Conservation (phyloP, 2,113 vertebrate genomes). For the Scomber scombrus region DNA sequence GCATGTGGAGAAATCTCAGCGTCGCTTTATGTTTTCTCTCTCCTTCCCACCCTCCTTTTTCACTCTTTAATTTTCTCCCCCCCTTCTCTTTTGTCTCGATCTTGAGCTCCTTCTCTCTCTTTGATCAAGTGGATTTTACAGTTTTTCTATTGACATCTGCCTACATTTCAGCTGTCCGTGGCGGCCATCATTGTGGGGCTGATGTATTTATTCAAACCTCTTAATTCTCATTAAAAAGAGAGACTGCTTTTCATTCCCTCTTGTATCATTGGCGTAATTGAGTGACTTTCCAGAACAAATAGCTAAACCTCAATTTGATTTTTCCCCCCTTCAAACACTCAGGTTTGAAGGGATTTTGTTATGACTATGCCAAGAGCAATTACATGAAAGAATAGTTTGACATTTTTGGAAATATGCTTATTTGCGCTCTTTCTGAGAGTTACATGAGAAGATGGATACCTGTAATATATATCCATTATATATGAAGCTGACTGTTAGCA, state of each 20-base stretch:
- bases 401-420: not conserved
- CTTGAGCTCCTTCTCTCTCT: conserved; percentile 47
- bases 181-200: not conserved
- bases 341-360: conserved; percentile 20
- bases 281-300: conserved; percentile 44
- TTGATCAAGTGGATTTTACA: conserved; percentile 48
- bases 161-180: conserved; percentile 44
- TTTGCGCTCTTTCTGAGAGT: not conserved
- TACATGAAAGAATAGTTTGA: not conserved
- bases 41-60: conserved; percentile 47
- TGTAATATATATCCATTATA: not conserved
- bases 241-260: conserved; percentile 22
- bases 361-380: not conserved
- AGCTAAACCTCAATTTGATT: conserved; percentile 30
- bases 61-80: conserved; percentile 56
- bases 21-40: conserved; percentile 35
- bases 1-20: conserved; percentile 65
- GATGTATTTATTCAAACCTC: conserved; percentile 36
- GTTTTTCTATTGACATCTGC: conserved; percentile 44
- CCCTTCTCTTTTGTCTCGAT: conserved; percentile 52
- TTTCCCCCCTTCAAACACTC: conserved; percentile 31
- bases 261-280: conserved; percentile 29
- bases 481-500: not conserved
- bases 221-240: conserved; percentile 20
- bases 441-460: not conserved